Conservation (phyloP, 2,113 vertebrate species). For the Cinclus cinclus region DNA sequence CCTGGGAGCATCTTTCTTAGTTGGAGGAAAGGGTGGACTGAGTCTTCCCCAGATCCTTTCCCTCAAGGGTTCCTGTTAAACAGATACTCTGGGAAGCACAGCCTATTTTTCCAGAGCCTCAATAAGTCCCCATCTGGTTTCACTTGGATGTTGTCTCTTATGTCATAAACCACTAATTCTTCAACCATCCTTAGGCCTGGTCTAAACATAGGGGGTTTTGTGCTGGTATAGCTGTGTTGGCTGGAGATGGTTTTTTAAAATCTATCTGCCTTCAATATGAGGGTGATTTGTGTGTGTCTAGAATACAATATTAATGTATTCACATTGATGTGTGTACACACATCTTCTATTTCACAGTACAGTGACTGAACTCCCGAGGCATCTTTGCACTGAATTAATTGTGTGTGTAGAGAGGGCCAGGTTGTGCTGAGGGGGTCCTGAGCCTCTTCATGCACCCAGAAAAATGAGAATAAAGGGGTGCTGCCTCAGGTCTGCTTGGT, state of each 20-base stretch:
- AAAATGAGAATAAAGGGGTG: background rate
- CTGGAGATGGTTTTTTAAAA: slow-evolving; percentile 16
- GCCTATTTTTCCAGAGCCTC: slow-evolving; percentile 65
- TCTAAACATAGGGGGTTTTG: slow-evolving; percentile 43
- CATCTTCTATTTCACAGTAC: background rate
- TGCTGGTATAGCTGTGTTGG: slow-evolving; percentile 30
- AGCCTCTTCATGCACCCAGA: background rate
- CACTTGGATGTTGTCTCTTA: slow-evolving; percentile 68
- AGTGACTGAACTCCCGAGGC: background rate
- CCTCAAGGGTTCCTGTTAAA: slow-evolving; percentile 64
- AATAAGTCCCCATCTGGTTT: slow-evolving; percentile 68
- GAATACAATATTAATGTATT: background rate
- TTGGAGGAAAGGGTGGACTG: slow-evolving; percentile 52
- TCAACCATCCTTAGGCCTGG: slow-evolving; percentile 58
- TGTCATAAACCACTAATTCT: slow-evolving; percentile 73
- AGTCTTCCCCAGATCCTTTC: slow-evolving; percentile 49
- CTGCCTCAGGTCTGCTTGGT: background rate
- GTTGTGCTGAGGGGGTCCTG: background rate
- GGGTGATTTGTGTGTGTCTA: slow-evolving; percentile 56
- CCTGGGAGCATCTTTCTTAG: slow-evolving; percentile 44
- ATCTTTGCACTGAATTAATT: background rate
- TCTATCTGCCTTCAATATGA: slow-evolving; percentile 35
- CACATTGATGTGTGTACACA: background rate
- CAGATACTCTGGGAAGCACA: slow-evolving; percentile 60
- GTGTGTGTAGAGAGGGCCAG: background rate